Evolutionary conservation across 2,888 invertebrate species (phyloP).

Genomic region (Atherix ibis): DNA sequence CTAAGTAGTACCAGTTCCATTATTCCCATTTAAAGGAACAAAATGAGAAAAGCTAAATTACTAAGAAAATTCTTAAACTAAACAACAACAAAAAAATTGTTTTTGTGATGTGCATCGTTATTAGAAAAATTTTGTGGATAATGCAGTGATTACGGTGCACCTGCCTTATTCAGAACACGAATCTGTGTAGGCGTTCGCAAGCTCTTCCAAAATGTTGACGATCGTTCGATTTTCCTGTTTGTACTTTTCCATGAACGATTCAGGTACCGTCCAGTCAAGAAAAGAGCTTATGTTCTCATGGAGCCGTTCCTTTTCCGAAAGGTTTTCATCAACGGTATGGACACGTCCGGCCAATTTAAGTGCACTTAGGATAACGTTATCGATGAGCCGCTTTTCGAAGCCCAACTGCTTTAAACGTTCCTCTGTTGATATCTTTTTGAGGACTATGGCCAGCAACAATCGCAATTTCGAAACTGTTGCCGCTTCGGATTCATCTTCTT

Average conservation of each 20-base stretch:
- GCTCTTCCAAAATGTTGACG: constrained; percentile 61
- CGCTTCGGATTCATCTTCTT: constrained; percentile 9
- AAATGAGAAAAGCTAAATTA: no score
- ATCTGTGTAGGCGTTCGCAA: no score
- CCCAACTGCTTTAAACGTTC: constrained; percentile 63
- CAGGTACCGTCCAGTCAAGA: constrained; percentile 66
- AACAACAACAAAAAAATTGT: no score
- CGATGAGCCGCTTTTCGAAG: constrained; percentile 55
- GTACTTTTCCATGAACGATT: constrained; percentile 60
- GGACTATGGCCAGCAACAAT: constrained; percentile 58
- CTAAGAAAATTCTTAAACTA: no score
- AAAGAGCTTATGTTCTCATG: constrained; percentile 61
- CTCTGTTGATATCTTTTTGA: constrained; percentile 70
- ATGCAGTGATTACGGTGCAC: no score
- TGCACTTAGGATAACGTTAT: constrained; percentile 64
- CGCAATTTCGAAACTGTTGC: constrained; percentile 60
- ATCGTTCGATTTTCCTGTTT: constrained; percentile 55
- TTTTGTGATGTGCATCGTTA: neutral
- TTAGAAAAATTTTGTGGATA: neutral
- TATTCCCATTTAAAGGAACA: no score
- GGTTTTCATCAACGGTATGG: constrained; percentile 41
- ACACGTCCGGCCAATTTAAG: constrained; percentile 55
- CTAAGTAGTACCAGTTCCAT: no score
- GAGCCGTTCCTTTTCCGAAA: constrained; percentile 46
- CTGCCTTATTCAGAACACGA: no score